phyloP scores from a whole-genome alignment of 2,797 vertebrate species.

The Cossypha polioptera region DNA sequence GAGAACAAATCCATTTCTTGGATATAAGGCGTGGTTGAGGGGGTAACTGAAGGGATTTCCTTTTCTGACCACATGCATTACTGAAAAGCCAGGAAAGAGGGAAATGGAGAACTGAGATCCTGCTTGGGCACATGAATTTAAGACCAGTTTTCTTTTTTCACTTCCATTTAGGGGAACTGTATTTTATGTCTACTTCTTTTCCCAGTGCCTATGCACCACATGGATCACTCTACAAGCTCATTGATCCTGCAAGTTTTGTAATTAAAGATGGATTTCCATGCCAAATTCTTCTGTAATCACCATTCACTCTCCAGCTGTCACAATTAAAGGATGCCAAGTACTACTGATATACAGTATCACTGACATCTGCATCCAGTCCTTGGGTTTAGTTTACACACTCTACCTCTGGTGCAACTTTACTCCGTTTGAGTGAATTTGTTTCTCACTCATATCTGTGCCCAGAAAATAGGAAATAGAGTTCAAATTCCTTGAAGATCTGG shows the following conservation, averaged over 20 bases:
- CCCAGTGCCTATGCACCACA: conserved; percentile 77
- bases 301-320: not conserved
- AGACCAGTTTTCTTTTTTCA: not conserved
- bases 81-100: not conserved
- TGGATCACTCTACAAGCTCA: conserved; percentile 84
- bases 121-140: not conserved
- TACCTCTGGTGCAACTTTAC: not conserved
- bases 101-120: not conserved
- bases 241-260: conserved; percentile 85
- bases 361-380: not conserved
- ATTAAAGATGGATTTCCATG: not conserved
- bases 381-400: not conserved
- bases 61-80: not conserved
- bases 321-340: not conserved
- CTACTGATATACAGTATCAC: not conserved
- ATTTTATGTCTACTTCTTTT: conserved; percentile 85
- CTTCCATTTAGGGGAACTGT: conserved; percentile 80
- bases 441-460: not conserved
- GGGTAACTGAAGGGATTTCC: not conserved
- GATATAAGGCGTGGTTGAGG: not conserved
- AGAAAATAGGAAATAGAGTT: not conserved
- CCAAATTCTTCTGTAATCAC: not conserved
- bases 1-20: not conserved
- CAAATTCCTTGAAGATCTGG: not conserved
- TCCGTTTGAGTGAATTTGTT: not conserved